Evolutionary conservation across 2,113 vertebrate species (phyloP).

Genomic region (Onychostruthus taczanowskii): DNA sequence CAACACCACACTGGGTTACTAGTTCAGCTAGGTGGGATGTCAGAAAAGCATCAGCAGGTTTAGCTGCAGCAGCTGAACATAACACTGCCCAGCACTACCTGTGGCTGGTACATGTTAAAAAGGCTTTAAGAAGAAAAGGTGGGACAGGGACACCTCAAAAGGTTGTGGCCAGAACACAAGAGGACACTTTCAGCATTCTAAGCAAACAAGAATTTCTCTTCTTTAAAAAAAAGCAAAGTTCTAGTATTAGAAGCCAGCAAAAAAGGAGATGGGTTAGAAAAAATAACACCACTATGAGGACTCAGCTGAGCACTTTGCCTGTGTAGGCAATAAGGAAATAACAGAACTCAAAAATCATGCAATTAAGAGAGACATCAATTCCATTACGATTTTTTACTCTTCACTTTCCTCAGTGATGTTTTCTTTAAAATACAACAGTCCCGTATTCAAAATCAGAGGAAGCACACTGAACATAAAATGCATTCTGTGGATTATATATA

Average conservation of each 20-base stretch:
- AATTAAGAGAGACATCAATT: not conserved
- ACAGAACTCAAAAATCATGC: not conserved
- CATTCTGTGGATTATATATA: not conserved
- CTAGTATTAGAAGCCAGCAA: not conserved
- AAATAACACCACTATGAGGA: not conserved
- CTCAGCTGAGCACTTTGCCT: not conserved
- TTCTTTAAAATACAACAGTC: constrained; percentile 20
- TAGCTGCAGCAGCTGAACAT: not conserved
- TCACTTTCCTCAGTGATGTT: not conserved
- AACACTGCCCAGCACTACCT: not conserved
- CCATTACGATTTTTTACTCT: not conserved
- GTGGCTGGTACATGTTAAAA: not conserved
- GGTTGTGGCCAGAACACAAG: not conserved
- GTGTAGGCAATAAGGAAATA: not conserved
- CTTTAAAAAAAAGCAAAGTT: not conserved
- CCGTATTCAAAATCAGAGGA: not conserved
- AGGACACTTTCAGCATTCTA: not conserved
- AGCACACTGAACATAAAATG: not conserved
- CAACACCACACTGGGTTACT: not conserved
- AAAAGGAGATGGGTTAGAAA: not conserved
- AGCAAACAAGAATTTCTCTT: not conserved
- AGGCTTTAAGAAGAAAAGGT: not conserved
- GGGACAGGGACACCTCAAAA: not conserved
- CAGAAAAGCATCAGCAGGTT: not conserved
- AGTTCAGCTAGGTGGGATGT: not conserved